Evolutionary conservation across 1,140 invertebrate species (phyloP), one percentile per base, ranked within the genome.

Genomic region (Drosophila mojavensis): DNA sequence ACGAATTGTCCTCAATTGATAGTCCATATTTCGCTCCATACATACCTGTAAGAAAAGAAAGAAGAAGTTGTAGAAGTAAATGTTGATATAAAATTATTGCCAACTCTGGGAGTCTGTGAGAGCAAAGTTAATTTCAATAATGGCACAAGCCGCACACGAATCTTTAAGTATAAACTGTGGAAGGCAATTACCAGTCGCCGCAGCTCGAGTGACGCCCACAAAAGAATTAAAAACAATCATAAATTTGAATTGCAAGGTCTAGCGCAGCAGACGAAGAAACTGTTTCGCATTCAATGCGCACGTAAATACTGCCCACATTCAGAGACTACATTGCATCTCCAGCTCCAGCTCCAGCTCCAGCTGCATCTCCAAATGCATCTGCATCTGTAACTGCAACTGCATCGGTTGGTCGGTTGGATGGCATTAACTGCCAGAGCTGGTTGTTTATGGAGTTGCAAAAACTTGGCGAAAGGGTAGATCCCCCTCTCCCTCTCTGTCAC

Each of bases 191-290:
- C 68, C 60, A 43, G 26, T 65, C 36, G 53, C 9, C 33, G 33
- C 41, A 30, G 2, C 56, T 45, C 47, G 58, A 59, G 45, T 41
- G 39, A 72, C 69, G 69, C 69, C 69, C 69, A 66, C 62, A 66
- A 41, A 72, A 59, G 45, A 71, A 72, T 72, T 72, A 72, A 72
- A 66, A 56, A 72, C 36, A 72, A 72, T 72, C 69, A 51, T 72
- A 66, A 72, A 72, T 66, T 72, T 50, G 50, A 66, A 66, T 66
- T 66, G 62, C 62, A 72, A 65, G 53, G 45, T 54, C 47, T 45
- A 17, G 17, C 15, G 4, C 36, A 39, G 36, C 2, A 39, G 36
- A 30, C 4, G 28, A 39, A 45, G 50, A 43, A 26, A 63, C 33
- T 11, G 41, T 15, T 48, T 62, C 30, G 17, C 36, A 62, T 47